phyloP scores from a whole-genome alignment of 2,797 vertebrate species.

The Falco novaeseelandiae region DNA sequence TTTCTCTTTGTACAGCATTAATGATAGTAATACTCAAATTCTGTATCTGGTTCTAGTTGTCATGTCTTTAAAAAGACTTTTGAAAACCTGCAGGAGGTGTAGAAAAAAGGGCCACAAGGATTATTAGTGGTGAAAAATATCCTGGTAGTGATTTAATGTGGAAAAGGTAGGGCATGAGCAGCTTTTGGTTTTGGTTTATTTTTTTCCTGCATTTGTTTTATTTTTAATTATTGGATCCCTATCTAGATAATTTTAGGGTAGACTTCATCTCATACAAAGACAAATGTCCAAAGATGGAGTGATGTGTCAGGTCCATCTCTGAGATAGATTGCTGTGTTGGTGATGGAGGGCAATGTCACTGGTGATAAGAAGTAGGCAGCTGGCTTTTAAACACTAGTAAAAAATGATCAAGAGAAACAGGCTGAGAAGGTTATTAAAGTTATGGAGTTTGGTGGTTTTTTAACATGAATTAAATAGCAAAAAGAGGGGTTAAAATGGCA shows the following conservation, averaged over 20 bases:
- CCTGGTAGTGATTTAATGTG: neutral
- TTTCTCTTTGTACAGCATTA: neutral
- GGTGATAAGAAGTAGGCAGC: neutral
- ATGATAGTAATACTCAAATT: neutral
- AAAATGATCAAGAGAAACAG: neutral
- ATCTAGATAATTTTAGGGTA: neutral
- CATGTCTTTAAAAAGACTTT: neutral
- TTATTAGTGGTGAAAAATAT: neutral
- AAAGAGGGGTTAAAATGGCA: neutral
- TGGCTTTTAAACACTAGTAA: neutral
- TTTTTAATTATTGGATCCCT: neutral
- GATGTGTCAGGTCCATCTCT: neutral
- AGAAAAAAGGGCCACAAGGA: neutral
- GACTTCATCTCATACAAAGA: neutral
- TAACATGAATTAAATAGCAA: neutral
- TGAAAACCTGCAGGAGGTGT: neutral
- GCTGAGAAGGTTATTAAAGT: neutral
- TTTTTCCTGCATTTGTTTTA: neutral
- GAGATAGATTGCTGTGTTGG: neutral
- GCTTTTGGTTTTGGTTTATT: neutral
- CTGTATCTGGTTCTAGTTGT: neutral
- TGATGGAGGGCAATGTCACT: neutral
- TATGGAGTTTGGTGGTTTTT: accelerated
- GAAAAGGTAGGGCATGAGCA: neutral
- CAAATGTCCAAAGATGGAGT: neutral